A percentile compares a stretch with the other conserved stretches of the same genome.
Conservation (phyloP, 2,113 vertebrate genomes). For the Osmerus mordax region DNA sequence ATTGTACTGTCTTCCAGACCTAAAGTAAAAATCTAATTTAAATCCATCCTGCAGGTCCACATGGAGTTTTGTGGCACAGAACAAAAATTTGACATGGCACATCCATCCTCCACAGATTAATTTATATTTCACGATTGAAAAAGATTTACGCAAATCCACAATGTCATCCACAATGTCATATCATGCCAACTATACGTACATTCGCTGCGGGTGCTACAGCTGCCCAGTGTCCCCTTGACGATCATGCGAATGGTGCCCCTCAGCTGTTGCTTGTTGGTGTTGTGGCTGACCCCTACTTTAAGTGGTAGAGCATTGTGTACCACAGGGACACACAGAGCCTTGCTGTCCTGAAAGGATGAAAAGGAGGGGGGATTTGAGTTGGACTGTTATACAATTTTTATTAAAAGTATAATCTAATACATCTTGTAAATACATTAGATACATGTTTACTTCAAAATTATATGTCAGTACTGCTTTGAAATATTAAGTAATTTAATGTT, state of each 20-base stretch:
- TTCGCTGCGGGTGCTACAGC: slow-evolving; percentile 85
- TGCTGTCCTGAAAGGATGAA: slow-evolving; percentile 68
- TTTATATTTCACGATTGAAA: background rate
- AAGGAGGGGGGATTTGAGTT: background rate
- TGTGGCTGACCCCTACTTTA: slow-evolving; percentile 45
- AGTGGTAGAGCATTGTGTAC: slow-evolving; percentile 54
- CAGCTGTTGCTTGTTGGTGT: slow-evolving; percentile 68
- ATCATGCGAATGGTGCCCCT: slow-evolving; percentile 84
- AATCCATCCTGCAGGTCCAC: background rate
- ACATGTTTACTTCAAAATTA: background rate
- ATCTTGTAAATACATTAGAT: too few relatives aligned
- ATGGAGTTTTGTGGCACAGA: background rate
- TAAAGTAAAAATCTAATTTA: slow-evolving; percentile 56
- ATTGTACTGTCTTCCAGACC: slow-evolving; percentile 85
- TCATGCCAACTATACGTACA: slow-evolving; percentile 67
- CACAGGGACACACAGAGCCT: slow-evolving; percentile 52
- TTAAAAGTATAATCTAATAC: too few relatives aligned
- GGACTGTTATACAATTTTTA: too few relatives aligned
- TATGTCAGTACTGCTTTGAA: background rate
- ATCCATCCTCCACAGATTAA: background rate
- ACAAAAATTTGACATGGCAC: background rate
- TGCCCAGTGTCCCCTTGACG: slow-evolving; percentile 83
- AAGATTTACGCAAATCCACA: background rate
- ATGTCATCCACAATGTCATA: background rate
- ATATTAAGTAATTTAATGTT: background rate